phyloP scores from a whole-genome alignment of 2,797 vertebrate species.

The Aulostomus chinensis region DNA sequence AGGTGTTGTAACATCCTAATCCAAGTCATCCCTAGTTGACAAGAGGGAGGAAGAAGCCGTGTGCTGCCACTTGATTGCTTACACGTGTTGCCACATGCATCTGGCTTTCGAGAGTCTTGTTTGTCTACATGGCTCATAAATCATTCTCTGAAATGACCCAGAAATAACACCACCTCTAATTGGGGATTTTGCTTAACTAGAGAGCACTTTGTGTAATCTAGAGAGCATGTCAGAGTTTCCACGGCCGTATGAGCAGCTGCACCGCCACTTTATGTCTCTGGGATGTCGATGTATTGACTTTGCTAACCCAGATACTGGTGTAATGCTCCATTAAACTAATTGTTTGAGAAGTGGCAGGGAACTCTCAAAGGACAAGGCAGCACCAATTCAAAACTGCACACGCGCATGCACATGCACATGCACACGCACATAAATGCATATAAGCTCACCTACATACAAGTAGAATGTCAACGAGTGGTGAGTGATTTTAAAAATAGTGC shows the following conservation, averaged over 20 bases:
- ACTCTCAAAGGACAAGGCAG: constrained; percentile 45
- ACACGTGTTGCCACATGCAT: too few relatives aligned
- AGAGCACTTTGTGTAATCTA: constrained; percentile 26
- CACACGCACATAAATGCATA: not conserved
- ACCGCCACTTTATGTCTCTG: constrained; percentile 47
- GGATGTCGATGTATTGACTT: constrained; percentile 70
- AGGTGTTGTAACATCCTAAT: too few relatives aligned
- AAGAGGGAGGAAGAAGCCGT: too few relatives aligned
- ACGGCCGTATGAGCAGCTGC: too few relatives aligned
- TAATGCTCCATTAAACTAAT: constrained; percentile 77
- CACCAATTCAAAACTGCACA: constrained; percentile 57
- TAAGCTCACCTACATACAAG: constrained; percentile 37
- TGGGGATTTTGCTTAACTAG: constrained; percentile 18
- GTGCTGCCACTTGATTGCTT: too few relatives aligned
- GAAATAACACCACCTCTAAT: not conserved
- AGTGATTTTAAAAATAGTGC: constrained; percentile 50
- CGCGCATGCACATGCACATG: constrained; percentile 13
- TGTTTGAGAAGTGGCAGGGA: constrained; percentile 64
- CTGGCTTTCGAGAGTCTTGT: too few relatives aligned
- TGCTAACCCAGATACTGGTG: constrained; percentile 63
- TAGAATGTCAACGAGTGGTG: constrained; percentile 48
- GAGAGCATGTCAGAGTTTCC: constrained; percentile 30
- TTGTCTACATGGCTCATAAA: too few relatives aligned
- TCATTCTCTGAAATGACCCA: not conserved
- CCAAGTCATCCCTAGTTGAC: too few relatives aligned